Evolutionary conservation across 2,888 invertebrate genomes (phyloP), one percentile per base, ranked within the genome.

Genomic region (Mamestra brassicae): DNA sequence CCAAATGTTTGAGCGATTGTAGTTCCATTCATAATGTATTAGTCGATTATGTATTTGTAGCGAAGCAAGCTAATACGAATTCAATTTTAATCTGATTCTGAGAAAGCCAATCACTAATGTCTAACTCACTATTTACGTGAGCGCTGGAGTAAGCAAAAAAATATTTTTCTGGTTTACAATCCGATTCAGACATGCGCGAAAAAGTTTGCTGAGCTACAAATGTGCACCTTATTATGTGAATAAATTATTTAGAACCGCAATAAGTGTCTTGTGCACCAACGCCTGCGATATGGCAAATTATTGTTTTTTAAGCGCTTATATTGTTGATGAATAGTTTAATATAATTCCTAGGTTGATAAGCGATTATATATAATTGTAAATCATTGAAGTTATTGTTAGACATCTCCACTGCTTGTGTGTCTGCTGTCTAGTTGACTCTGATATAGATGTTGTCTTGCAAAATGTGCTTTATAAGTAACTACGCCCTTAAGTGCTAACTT

Each of bases 291-390:
- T 58, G 60, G 78, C 69, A 72, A 74, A 63, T 68, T 63, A 68
- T 69, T 74, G 67, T 86, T 78, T 78, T 54, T 81, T 82, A 82
- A 85, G 77, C 58, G 79, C 83, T 84, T 80, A 70, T 75, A 76
- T 84, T 88, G 83, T 89, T 88, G 83, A 83, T 81, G 69, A 81
- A 85, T 81, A 81, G 83, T 74, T 78, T 80, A 85, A 83, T 83
- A 84, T 84, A 84, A 83, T 88, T 86, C 74, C 62, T 89, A 87
- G 85, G 68, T 71, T 70, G 63, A 71, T 89, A 87, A 82, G 86
- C 61, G 57, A 87, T 84, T 87, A 87, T 86, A 85, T 83, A 85
- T 84, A 84, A 76, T 60, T 80, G 72, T 87, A 86, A 78, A 81
- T 76, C 71, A 73, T 72, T 84, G 71, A 84, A 81, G 69, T 79